phyloP scores from a whole-genome alignment of 2,113 vertebrate species.

The Eupsittula cactorum region DNA sequence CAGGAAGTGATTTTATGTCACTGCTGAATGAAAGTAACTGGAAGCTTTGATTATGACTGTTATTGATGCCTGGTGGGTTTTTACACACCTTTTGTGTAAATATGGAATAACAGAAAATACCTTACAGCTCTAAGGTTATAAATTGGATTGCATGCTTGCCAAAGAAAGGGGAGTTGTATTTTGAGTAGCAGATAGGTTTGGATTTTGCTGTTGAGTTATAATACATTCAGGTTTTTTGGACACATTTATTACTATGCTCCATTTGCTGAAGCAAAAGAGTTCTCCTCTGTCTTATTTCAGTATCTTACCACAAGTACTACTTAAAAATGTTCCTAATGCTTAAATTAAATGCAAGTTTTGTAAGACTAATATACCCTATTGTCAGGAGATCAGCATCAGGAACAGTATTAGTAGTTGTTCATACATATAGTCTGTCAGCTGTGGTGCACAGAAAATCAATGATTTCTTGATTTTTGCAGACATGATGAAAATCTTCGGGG shows the following conservation, averaged over 20 bases:
- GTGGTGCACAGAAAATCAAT: not conserved
- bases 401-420: not conserved
- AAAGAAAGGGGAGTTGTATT: constrained; percentile 3
- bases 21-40: constrained; percentile 11
- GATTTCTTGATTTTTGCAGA: constrained; percentile 40
- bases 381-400: not conserved
- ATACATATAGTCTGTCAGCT: not conserved
- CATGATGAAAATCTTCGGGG: constrained; percentile 79
- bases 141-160: not conserved
- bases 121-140: not conserved
- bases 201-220: constrained; percentile 30
- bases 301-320: not conserved
- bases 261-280: not conserved
- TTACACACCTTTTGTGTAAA: constrained; percentile 35
- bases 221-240: not conserved
- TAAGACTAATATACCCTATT: not conserved
- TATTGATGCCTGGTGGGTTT: constrained; percentile 25
- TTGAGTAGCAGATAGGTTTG: not conserved
- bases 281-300: not conserved
- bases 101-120: constrained; percentile 1
- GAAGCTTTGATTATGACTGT: constrained; percentile 39
- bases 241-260: not conserved
- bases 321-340: not conserved
- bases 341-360: not conserved
- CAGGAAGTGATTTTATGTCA: constrained; percentile 28